Evolutionary conservation across 2,113 vertebrate species (phyloP).

Genomic region (Rhombomys opimus): DNA sequence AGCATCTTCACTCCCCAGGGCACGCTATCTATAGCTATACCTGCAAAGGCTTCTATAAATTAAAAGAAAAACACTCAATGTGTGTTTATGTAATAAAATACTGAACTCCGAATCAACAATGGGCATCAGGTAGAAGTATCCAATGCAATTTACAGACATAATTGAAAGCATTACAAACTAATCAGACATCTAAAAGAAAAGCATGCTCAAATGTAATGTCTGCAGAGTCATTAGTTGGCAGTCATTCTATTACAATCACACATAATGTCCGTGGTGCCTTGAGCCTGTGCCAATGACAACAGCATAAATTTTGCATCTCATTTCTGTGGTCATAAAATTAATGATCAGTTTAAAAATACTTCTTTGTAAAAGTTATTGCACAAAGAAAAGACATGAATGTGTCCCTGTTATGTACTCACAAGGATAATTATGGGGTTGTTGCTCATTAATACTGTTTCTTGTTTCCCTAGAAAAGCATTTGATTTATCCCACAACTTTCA

Average conservation of each 20-base stretch:
- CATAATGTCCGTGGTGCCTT: slow-evolving; percentile 89
- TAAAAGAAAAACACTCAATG: slow-evolving; percentile 85
- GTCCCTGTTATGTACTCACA: slow-evolving; percentile 88
- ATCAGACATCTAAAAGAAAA: slow-evolving; percentile 92
- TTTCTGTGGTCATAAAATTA: slow-evolving; percentile 92
- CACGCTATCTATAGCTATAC: slow-evolving; percentile 82
- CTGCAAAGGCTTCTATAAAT: slow-evolving; percentile 84
- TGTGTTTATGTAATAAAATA: slow-evolving; percentile 87
- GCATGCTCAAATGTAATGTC: slow-evolving; percentile 89
- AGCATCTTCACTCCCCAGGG: slow-evolving; percentile 71
- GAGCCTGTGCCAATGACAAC: slow-evolving; percentile 91
- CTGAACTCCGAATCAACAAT: slow-evolving; percentile 86
- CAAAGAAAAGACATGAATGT: slow-evolving; percentile 87
- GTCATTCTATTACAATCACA: slow-evolving; percentile 90
- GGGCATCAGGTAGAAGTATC: slow-evolving; percentile 88
- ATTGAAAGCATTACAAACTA: slow-evolving; percentile 91
- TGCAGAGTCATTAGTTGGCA: slow-evolving; percentile 90
- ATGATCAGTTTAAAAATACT: slow-evolving; percentile 93
- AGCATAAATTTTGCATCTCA: slow-evolving; percentile 92
- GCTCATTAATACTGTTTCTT: slow-evolving; percentile 88
- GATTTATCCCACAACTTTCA: slow-evolving; percentile 85
- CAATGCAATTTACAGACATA: slow-evolving; percentile 89
- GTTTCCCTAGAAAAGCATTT: slow-evolving; percentile 84
- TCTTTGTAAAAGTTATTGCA: slow-evolving; percentile 91
- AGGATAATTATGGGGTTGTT: slow-evolving; percentile 88